Base-by-base conservation (phyloP, 2,797 vertebrate genomes). In the Manis pentadactyla region DNA sequence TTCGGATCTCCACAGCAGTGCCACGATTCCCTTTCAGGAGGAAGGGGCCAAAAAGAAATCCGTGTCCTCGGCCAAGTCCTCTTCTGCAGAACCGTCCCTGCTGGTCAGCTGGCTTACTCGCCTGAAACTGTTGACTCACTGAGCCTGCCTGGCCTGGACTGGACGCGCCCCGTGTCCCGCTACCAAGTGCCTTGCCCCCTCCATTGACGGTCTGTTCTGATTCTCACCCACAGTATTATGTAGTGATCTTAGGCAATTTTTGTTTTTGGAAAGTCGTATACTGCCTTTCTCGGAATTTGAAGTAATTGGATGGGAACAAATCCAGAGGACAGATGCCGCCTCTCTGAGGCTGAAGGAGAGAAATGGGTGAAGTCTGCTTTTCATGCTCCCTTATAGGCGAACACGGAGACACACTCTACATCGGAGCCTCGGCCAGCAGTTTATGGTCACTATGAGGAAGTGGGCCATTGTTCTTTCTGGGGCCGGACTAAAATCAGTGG, bases 21-120 rank as follows among this genome's bases (percentile, higher is more conserved):
- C 99, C 98, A 99, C 99, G 79, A 99, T 99, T 95, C 99, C 99
- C 0, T 99, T 99, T 97, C 99, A 99, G 98, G 99, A 99, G 79
- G 98, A 99, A 2, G 97, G 98, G 1, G 93, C 98, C 97, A 99
- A 98, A 90, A 99, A 99, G 90, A 91, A 98, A 2, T 85, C 98
- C 0, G 94, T 98, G 85, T 39, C 97, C 0, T 97, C 99, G 0
- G 96, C 98, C 68, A 99, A 99, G 97, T 98, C 99, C 53, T 98
- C 99, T 0, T 98, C 99, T 0, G 93, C 99, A n/a, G 99, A 99
- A 93, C 99, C 98, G 0, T 99, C 99, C 0, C 96, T 99, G 95
- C 98, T 99, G 82, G 98, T 99, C 84, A 99, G 99, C 97, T 99
- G 99, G 99, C 98, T 99, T 84, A 99, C 99, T 0, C 99, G 99